Base-by-base conservation (phyloP, 1,140 invertebrate species). In the Bombus waltoni region DNA sequence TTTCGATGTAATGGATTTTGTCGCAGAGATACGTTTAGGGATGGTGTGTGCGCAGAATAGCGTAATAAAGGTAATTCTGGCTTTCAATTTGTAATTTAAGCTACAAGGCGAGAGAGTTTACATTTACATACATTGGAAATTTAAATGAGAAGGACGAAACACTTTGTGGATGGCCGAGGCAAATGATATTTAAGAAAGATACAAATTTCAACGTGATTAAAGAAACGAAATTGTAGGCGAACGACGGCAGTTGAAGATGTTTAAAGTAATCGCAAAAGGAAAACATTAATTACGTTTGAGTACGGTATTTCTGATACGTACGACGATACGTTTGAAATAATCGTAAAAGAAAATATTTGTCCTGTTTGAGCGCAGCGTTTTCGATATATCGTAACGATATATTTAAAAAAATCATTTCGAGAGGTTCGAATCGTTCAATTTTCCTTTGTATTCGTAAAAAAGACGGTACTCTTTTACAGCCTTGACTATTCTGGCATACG, bases 91-190 rank as follows among this genome's bases (percentile, higher is more conserved):
- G 40, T 72, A 38, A 28, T 72, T 42, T 40, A n/a, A 42, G 15
- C 25, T 15, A 18, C 13, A 13, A 3, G 6, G 40, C n/a, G 1
- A 42, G 25, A 42, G 6, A n/a, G 38, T 72, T 42, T 40, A 18
- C 3, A 42, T 72, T 72, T 72, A n/a, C 70, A 72, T 72, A 25
- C 38, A 42, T 72, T n/a, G 38, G 68, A 71, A 40, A 72, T 72
- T 72, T 42, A 72, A 42, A 72, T 15, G 25, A 72, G 5, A 10
- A 4, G 13, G 40, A 72, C n/a, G 40, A 15, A n/a, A n/a, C 11
- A 72, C 40, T 42, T 42, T 28, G 70, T 6, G 38, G 13, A 42
- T 8, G 1, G 1, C 5, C 28, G 11, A 10, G 1, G 4, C 1
- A 68, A 70, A 42, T 25, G 10, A 15, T 8, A n/a, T 18, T 42